Evolutionary conservation across 2,113 vertebrate species (phyloP).

Genomic region (Pycnonotus jocosus): DNA sequence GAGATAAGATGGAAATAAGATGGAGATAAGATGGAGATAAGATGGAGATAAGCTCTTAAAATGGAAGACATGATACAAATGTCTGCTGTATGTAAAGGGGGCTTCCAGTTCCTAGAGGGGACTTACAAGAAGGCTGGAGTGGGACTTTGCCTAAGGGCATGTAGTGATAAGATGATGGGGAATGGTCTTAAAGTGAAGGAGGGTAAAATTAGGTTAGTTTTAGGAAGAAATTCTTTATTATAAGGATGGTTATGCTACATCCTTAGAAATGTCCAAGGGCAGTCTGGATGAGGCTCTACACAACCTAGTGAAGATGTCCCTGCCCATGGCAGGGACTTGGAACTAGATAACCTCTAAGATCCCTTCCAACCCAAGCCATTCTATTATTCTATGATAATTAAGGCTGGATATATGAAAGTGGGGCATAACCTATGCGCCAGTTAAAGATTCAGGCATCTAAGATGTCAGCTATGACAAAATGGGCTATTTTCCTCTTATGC

Average conservation of each 20-base stretch:
- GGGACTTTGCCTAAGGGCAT: not conserved
- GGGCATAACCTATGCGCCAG: rapidly evolving
- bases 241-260: not conserved
- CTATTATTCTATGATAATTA: not conserved
- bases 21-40: not conserved
- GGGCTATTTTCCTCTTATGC: not conserved
- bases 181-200: not conserved
- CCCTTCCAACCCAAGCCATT: not conserved
- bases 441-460: not conserved
- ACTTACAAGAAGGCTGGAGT: not conserved
- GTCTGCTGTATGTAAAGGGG: not conserved
- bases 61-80: not conserved
- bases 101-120: not conserved
- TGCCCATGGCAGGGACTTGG: no score
- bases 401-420: not conserved
- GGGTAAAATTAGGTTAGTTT: not conserved
- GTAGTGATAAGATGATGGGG: not conserved
- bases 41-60: not conserved
- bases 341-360: not conserved
- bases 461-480: not conserved
- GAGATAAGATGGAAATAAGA: not conserved
- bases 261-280: not conserved
- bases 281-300: not conserved
- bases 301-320: not conserved
- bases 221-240: not conserved